These are phyloP conservation scores for Pachyrhynchus sulphureomaculatus DNA, from an alignment of 1,140 invertebrate species.

Conservation along the genomic window DNA sequence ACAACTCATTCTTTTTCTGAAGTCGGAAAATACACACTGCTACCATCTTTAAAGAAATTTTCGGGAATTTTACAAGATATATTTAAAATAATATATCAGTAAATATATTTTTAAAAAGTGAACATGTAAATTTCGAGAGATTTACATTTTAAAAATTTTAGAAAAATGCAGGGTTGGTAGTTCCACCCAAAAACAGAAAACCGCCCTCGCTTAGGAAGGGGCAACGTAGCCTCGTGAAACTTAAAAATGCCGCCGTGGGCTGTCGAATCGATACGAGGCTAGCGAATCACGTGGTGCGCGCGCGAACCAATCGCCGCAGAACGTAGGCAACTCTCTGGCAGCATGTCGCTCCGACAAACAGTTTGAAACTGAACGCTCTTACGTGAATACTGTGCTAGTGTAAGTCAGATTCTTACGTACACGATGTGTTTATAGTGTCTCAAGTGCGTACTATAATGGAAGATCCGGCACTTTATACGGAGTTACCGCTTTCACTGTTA, in stretches of 20 bases:
- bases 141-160: not conserved
- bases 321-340: slow-evolving; percentile 9
- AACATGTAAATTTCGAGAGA: not conserved
- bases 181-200: slow-evolving; percentile 11
- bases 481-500: slow-evolving; percentile 53
- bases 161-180: slow-evolving; percentile 21
- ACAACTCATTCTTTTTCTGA: too few species aligned
- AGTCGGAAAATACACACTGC: too few species aligned
- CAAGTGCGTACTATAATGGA: slow-evolving; percentile 43
- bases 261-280: slow-evolving; percentile 71
- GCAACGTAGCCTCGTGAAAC: slow-evolving; percentile 56
- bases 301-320: slow-evolving; percentile 51
- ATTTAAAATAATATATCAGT: too few species aligned
- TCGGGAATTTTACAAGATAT: too few species aligned
- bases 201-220: slow-evolving; percentile 24
- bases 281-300: slow-evolving; percentile 58
- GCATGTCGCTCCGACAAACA: slow-evolving; percentile 22
- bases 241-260: slow-evolving; percentile 76
- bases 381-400: slow-evolving; percentile 50
- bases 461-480: slow-evolving; percentile 50
- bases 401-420: slow-evolving; percentile 29
- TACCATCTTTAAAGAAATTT: too few species aligned
- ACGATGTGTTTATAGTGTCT: slow-evolving; percentile 23
- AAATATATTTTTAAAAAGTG: too few species aligned
- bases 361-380: slow-evolving; percentile 43